These are phyloP conservation scores for Brevimyrus niger DNA, from an alignment of 2,113 vertebrate genomes.

Conservation along the genomic window DNA sequence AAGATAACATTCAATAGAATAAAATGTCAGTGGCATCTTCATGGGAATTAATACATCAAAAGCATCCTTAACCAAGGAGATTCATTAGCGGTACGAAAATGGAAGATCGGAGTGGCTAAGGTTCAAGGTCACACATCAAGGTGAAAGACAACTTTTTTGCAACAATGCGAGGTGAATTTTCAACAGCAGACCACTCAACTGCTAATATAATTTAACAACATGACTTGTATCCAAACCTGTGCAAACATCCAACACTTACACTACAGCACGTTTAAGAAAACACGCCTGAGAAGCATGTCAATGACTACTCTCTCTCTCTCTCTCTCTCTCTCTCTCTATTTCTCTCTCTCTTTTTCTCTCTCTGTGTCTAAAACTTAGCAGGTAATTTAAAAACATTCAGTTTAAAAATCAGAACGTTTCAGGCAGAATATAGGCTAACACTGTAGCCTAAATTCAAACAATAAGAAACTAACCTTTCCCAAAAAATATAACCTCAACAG, in stretches of 20 bases:
- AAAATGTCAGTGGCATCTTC: neutral
- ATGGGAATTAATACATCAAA: neutral
- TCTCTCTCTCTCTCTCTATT: too few species aligned
- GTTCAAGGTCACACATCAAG: slow-evolving; percentile 10
- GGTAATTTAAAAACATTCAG: neutral
- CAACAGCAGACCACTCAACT: neutral
- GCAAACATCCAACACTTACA: neutral
- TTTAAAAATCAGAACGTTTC: neutral
- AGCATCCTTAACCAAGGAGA: neutral
- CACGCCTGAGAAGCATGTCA: neutral
- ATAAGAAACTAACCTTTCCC: neutral
- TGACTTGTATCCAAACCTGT: neutral
- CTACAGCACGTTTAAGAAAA: neutral
- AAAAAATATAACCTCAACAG: neutral
- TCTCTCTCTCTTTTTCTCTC: too few species aligned
- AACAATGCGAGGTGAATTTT: neutral
- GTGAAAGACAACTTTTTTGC: neutral
- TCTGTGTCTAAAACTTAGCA: neutral
- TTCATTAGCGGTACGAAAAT: neutral
- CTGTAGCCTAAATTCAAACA: neutral
- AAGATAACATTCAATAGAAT: neutral
- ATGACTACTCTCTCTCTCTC: neutral
- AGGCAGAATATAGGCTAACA: neutral
- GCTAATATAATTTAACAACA: neutral
- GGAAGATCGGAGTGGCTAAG: neutral